Conservation (phyloP, 2,797 vertebrate species). For the Pipistrellus kuhlii region DNA sequence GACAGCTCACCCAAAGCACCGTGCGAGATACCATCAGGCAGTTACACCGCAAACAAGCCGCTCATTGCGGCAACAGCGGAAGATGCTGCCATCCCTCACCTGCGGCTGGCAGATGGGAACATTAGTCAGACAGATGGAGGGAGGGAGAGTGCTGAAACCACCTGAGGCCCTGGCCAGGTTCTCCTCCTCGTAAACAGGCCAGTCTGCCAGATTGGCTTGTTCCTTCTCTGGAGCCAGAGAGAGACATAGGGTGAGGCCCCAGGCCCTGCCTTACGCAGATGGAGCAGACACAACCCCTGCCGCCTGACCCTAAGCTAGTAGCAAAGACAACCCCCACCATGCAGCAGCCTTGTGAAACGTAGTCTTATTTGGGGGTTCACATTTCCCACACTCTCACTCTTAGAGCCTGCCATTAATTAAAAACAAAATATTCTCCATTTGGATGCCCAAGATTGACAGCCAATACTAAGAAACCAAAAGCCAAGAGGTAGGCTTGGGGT, state of each 20-base stretch:
- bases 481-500: rapidly evolving
- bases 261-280: neutral
- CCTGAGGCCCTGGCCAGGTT: slow-evolving; percentile 61
- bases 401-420: neutral
- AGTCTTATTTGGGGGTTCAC: neutral
- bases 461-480: neutral
- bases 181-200: slow-evolving; percentile 34
- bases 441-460: neutral
- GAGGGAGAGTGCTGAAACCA: slow-evolving; percentile 68
- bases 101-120: slow-evolving; percentile 53
- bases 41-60: slow-evolving; percentile 62
- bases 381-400: neutral
- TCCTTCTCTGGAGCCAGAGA: neutral
- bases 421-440: neutral
- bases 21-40: slow-evolving; percentile 74
- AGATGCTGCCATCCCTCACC: slow-evolving; percentile 54
- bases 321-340: neutral
- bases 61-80: neutral
- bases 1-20: slow-evolving; percentile 71
- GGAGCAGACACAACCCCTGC: neutral
- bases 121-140: slow-evolving; percentile 75
- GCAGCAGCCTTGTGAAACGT: neutral
- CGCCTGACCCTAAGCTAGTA: neutral
- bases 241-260: neutral
- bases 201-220: neutral